phyloP scores from a whole-genome alignment of 2,113 vertebrate genomes.

The Leucopsar rothschildi region DNA sequence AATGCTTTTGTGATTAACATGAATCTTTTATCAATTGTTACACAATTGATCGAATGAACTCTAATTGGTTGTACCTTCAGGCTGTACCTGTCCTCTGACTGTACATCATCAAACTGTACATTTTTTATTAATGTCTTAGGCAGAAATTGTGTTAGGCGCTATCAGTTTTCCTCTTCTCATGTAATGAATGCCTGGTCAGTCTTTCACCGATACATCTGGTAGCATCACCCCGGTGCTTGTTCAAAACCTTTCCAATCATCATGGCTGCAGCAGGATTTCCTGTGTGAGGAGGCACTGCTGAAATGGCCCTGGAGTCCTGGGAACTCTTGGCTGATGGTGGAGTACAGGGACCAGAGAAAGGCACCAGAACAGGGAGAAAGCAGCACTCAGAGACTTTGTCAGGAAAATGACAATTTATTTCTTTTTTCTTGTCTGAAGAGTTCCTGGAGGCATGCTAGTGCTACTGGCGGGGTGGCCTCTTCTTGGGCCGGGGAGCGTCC shows the following conservation, averaged over 20 bases:
- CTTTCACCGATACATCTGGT: background rate
- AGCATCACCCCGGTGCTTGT: background rate
- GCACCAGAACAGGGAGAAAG: background rate
- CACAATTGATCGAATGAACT: background rate
- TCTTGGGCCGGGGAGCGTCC: background rate
- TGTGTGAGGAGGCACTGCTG: background rate
- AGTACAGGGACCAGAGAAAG: background rate
- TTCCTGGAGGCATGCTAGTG: background rate
- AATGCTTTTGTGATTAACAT: no score
- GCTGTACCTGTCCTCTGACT: background rate
- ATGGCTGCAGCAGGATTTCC: background rate
- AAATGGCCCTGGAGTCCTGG: background rate
- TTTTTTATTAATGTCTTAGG: background rate
- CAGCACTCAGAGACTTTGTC: background rate
- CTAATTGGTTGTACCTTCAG: background rate
- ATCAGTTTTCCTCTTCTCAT: background rate
- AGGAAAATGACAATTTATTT: background rate
- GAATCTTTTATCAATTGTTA: no score
- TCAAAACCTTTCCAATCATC: background rate
- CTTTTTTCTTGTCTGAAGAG: background rate
- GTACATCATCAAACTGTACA: background rate
- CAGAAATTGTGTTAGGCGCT: background rate
- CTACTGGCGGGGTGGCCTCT: accelerated
- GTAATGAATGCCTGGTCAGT: background rate
- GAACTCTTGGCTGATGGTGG: background rate